These are phyloP conservation scores for Sacculina carcini DNA, from an alignment of 2,888 invertebrate species.

Conservation along the genomic window DNA sequence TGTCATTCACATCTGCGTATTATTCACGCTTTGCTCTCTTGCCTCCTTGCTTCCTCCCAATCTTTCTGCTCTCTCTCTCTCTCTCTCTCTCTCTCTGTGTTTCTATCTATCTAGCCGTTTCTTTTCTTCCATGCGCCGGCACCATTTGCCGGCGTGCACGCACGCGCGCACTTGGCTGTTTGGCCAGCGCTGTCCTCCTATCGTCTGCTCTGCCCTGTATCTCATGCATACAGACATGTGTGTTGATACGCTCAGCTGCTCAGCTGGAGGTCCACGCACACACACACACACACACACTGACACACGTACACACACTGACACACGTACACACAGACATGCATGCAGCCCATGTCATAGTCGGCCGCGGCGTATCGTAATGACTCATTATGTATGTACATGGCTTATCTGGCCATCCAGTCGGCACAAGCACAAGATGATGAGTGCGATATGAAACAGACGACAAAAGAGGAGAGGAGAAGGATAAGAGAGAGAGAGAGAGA, in stretches of 20 bases:
- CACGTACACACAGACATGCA: no score
- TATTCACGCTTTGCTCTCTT: conserved; percentile 4
- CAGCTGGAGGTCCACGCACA: no score
- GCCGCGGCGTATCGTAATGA: no score
- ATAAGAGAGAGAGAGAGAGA: neutral
- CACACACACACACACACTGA: no score
- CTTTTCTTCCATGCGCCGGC: neutral
- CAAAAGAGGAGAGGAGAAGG: neutral
- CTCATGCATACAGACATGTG: neutral
- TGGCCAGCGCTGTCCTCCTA: neutral
- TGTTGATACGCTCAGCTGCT: no score
- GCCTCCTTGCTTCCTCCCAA: neutral
- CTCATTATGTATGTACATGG: no score
- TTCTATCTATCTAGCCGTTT: neutral
- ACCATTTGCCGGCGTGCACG: neutral
- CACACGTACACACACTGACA: no score
- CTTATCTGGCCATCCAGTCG: neutral
- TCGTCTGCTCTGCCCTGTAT: neutral
- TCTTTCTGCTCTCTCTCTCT: neutral
- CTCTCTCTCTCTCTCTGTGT: neutral
- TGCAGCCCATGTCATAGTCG: no score
- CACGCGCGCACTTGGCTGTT: neutral
- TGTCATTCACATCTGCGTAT: no score
- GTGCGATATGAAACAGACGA: neutral
- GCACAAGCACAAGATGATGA: neutral